Evolutionary conservation across 2,888 invertebrate species (phyloP).

Genomic region (Trichogramma dendrolimi): DNA sequence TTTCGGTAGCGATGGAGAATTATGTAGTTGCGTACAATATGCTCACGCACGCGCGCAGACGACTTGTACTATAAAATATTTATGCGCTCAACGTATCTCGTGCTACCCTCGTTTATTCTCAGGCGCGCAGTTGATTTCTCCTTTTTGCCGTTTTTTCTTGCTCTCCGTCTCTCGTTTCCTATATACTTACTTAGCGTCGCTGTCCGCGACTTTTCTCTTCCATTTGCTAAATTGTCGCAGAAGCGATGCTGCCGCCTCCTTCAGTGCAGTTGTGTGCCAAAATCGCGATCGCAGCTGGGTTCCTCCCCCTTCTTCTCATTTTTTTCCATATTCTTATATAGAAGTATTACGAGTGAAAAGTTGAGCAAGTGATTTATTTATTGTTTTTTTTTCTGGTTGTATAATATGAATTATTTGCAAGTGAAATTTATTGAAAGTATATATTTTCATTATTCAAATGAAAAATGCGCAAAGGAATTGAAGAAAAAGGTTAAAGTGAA

Average conservation of each 20-base stretch:
- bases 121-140: background rate
- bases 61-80: conserved; percentile 19
- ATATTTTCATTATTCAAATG: too few species aligned
- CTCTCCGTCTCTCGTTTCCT: background rate
- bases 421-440: too few species aligned
- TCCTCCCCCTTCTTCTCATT: background rate
- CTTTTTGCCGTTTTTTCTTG: conserved; percentile 1
- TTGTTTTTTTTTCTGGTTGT: too few species aligned
- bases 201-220: conserved; percentile 26
- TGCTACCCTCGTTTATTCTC: conserved; percentile 5
- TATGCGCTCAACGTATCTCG: conserved; percentile 19
- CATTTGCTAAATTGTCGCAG: conserved; percentile 25
- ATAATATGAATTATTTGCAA: too few species aligned
- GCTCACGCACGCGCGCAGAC: conserved; percentile 8
- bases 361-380: too few species aligned
- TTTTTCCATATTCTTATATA: background rate
- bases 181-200: background rate
- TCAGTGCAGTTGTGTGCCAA: background rate
- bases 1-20: too few species aligned
- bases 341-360: too few species aligned
- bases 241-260: conserved; percentile 8
- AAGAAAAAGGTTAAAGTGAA: too few species aligned
- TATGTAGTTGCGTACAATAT: background rate
- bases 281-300: background rate
- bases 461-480: too few species aligned